Evolutionary conservation across 2,888 invertebrate species (phyloP).

Genomic region (Mechanitis mazaeus): DNA sequence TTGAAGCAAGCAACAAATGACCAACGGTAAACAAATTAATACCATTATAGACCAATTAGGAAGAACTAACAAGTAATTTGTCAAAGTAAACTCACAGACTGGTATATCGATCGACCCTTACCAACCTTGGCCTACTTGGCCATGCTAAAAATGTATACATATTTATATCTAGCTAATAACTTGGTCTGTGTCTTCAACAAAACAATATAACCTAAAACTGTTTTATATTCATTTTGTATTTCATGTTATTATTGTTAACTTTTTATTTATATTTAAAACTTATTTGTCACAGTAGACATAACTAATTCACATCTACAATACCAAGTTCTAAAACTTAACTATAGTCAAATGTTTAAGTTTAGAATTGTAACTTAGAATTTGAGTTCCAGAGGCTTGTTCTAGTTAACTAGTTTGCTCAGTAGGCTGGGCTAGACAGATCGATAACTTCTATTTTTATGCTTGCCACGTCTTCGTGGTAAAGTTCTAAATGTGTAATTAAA

Average conservation of each 20-base stretch:
- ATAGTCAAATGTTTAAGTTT: too few species aligned
- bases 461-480: neutral
- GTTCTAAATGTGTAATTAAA: neutral
- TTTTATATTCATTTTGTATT: neutral
- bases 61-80: constrained; percentile 1
- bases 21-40: neutral
- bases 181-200: neutral
- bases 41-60: neutral
- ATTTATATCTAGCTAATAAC: neutral
- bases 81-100: neutral
- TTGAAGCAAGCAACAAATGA: neutral
- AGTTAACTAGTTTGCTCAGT: neutral
- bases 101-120: constrained; percentile 17
- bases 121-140: constrained; percentile 20
- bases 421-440: neutral
- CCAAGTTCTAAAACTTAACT: too few species aligned
- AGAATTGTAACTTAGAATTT: too few species aligned
- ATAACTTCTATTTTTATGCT: neutral
- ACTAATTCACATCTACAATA: too few species aligned
- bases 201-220: too few species aligned
- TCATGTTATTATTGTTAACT: neutral
- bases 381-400: neutral
- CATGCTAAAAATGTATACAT: neutral
- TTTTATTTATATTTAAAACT: too few species aligned
- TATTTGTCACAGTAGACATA: too few species aligned